These are phyloP conservation scores for Jacana jacana DNA, from an alignment of 2,113 vertebrate species.

Conservation along the genomic window DNA sequence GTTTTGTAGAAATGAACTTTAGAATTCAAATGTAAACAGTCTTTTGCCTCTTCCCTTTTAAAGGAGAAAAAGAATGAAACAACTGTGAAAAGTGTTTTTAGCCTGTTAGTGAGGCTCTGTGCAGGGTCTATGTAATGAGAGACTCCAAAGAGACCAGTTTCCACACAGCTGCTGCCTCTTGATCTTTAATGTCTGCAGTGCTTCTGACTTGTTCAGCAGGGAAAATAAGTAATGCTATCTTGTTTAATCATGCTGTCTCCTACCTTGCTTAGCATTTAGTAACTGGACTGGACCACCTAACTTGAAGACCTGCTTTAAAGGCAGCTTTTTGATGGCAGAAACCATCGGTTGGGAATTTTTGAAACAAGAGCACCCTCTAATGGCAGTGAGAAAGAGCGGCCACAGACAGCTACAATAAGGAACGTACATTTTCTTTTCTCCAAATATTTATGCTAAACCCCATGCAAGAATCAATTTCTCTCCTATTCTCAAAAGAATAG, in stretches of 20 bases:
- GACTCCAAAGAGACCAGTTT: conserved; percentile 37
- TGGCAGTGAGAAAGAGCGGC: not conserved
- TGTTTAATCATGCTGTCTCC: conserved; percentile 67
- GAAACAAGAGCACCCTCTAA: conserved; percentile 73
- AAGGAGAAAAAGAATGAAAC: not conserved
- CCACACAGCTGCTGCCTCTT: conserved; percentile 51
- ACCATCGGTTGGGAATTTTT: not conserved
- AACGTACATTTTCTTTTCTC: not conserved
- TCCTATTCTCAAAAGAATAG: not conserved
- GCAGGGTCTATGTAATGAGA: conserved; percentile 51
- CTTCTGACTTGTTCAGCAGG: conserved; percentile 49
- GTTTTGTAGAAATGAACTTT: not conserved
- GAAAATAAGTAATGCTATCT: conserved; percentile 72
- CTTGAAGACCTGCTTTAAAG: conserved; percentile 58
- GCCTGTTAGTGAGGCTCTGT: not conserved
- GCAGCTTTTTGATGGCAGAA: conserved; percentile 31
- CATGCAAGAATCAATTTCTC: not conserved
- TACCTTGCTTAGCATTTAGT: conserved; percentile 61
- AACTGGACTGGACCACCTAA: conserved; percentile 73
- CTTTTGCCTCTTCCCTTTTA: not conserved
- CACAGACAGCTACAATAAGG: not conserved
- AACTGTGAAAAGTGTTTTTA: conserved; percentile 5
- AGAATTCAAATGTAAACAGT: conserved; percentile 3
- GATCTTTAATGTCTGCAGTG: conserved; percentile 52
- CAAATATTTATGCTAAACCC: not conserved